Evolutionary conservation across 1,140 invertebrate genomes (phyloP), one percentile per base, ranked within the genome.

Genomic region (Cryptotermes secundus): DNA sequence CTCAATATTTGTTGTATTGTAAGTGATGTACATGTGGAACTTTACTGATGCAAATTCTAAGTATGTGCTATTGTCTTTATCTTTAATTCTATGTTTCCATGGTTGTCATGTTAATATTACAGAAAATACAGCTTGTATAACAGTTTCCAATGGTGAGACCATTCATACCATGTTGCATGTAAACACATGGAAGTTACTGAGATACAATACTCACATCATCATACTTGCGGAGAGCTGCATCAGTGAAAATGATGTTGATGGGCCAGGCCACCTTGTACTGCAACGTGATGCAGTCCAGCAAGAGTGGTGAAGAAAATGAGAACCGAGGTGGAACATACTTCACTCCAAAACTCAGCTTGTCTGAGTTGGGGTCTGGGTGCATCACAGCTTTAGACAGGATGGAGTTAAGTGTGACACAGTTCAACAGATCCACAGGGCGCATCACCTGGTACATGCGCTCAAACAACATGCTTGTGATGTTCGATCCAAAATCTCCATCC

Each of bases 401-500:
- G 85, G 91, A 91, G 83, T 94, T 94, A 24, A 95, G 87, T 4
- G 92, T 92, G 0, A 92, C 91, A 65, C 92, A 93, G 88, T 95
- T 95, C 53, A 95, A 91, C 34, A 96, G 87, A 84, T 94, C 93
- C n/a, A 90, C 88, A 0, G 95, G 94, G 86, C 91, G 90, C 3
- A 92, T 87, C 3, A 92, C 93, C 31, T 92, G 90, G 59, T 93
- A 92, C 49, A 96, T 88, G 84, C 93, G 93, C 1, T 90, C 88
- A 85, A 95, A 94, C 31, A 96, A 88, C 79, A 92, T 93, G 24
- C 92, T 90, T 24, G 93, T 94, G 7, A 96, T 91, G 84, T 92
- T 93, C 35, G 92, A 92, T 1, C 93, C 93, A 88, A 95, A 96
- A 87, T 96, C 94, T 1, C 95, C 95, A 86, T 96, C 95, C 88